These are phyloP conservation scores for Pithys albifrons DNA, from an alignment of 2,113 vertebrate genomes.

Conservation along the genomic window DNA sequence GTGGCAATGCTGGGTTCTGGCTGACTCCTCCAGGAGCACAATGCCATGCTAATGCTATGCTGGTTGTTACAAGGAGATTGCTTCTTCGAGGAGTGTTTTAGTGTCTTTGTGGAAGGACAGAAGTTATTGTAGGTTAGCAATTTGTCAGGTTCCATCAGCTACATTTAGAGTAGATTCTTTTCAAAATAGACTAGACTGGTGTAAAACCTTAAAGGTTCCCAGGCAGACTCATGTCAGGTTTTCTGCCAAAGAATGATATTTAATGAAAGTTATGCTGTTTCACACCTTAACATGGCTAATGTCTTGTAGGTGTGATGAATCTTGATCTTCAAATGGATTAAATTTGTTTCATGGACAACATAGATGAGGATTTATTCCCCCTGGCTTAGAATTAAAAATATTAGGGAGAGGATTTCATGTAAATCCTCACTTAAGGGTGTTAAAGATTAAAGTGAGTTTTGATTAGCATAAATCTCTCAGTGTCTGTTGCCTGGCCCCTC, in stretches of 20 bases:
- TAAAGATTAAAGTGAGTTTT: constrained; percentile 7
- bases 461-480: background rate
- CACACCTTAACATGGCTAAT: background rate
- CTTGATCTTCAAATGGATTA: background rate
- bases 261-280: background rate
- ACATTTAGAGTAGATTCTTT: background rate
- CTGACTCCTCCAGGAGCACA: background rate
- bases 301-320: background rate
- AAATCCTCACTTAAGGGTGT: background rate
- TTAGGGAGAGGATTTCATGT: background rate
- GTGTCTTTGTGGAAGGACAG: background rate
- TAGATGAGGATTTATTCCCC: background rate
- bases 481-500: background rate
- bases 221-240: background rate
- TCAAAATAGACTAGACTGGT: background rate
- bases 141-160: background rate
- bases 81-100: background rate
- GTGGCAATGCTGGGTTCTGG: background rate
- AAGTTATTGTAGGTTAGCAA: background rate
- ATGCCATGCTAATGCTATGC: background rate
- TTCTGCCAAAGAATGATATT: background rate
- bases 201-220: background rate
- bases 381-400: constrained; percentile 1
- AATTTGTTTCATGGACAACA: background rate
- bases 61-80: background rate